Evolutionary conservation across 1,140 invertebrate genomes (phyloP), one percentile per base, ranked within the genome.

Genomic region (Hyles vespertilio): DNA sequence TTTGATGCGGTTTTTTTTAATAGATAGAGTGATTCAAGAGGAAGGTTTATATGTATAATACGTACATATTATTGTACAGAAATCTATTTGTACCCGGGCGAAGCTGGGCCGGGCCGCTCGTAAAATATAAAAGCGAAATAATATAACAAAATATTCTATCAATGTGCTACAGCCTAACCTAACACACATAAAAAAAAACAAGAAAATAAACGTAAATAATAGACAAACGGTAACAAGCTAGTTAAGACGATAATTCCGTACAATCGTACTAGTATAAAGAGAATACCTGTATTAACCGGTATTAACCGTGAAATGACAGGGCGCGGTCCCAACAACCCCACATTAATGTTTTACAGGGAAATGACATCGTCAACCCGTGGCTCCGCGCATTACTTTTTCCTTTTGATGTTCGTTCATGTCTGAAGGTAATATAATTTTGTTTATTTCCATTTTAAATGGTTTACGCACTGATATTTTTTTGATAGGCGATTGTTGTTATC

Each of bases 381-480:
- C 65, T 59, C 58, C 63, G 68, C 73, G 77, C 84, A 84, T 87
- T 84, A 87, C 70, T 81, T 84, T 84, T 84, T 83, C 80, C 76
- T 84, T 87, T 84, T 86, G 81, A 86, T 81, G 83, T 85, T 71
- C 67, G 61, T 67, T 70, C 74, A 69, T 79, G 74, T 75, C 72
- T 72, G 58, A 74, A 69, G 76, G 69, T 73, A 70, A 76, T 79
- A 77, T 74, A 76, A 74, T 82, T 79, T 79, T 77, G 72, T 76
- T 77, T 77, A 74, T 77, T 70, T 67, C 67, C 68, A 77, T 77
- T 79, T 77, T 65, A 76, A 43, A 67, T 61, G 61, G 56, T 70
- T 61, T 66, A 68, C 64, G 63, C 67, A 72, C 58, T 59, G 56
- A 55, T 52, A 32, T 59, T 59, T 50, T 45, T 55, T 5, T 40